Conservation (phyloP, 1,140 invertebrate species). For the Marisa cornuarietis region DNA sequence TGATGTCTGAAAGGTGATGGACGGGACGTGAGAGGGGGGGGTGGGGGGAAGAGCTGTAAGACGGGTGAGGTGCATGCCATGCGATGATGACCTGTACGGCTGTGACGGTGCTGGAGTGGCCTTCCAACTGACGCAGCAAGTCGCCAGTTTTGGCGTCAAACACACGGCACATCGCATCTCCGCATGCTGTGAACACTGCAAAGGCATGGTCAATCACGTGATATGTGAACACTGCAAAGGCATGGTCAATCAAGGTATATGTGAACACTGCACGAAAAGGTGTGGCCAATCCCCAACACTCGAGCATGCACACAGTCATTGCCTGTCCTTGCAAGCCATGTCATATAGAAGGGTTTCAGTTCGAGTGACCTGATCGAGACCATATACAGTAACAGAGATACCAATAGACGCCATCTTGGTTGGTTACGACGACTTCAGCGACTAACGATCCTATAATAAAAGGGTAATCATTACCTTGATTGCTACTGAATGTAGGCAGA, state of each 20-base stretch:
- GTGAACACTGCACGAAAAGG: not conserved
- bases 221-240: not conserved
- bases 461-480: too few relatives aligned
- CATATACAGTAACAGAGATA: too few relatives aligned
- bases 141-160: slow-evolving; percentile 70
- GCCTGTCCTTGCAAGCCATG: not conserved
- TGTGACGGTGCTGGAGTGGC: slow-evolving; percentile 65
- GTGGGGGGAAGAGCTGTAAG: not conserved
- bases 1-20: not conserved
- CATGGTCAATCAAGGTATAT: not conserved
- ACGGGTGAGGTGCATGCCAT: too few relatives aligned
- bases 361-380: too few relatives aligned
- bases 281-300: not conserved
- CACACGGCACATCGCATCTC: slow-evolving; percentile 62
- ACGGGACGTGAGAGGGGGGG: not conserved
- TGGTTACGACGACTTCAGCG: too few relatives aligned
- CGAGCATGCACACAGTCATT: not conserved
- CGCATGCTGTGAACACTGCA: slow-evolving; percentile 69
- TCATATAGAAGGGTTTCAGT: too few relatives aligned
- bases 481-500: too few relatives aligned
- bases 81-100: slow-evolving; percentile 58
- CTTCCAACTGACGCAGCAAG: slow-evolving; percentile 63
- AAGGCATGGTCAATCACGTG: slow-evolving; percentile 14
- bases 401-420: too few relatives aligned
- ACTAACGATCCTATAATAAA: too few relatives aligned